Conservation (phyloP, 1,140 invertebrate species). For the Ceratitis capitata region DNA sequence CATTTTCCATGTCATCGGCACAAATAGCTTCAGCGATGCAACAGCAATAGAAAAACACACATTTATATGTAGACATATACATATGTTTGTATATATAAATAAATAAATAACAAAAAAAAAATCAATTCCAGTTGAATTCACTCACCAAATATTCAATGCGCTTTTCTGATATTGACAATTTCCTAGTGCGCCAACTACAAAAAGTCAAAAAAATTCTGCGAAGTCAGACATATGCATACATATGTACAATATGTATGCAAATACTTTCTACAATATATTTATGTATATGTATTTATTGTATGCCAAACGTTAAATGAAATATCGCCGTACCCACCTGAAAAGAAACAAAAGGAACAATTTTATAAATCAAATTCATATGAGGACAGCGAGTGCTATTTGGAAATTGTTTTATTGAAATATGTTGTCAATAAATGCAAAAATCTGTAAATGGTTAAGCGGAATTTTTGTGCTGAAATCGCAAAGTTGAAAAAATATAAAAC, state of each 20-base stretch:
- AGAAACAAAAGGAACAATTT: constrained; percentile 15
- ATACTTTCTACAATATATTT: neutral
- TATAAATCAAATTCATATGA: neutral
- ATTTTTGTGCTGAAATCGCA: neutral
- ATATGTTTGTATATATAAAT: neutral
- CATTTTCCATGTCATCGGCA: neutral
- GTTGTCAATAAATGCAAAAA: neutral
- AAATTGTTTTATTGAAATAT: neutral
- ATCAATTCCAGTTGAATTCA: neutral
- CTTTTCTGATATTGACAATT: neutral
- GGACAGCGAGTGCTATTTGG: neutral
- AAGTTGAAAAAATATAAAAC: neutral
- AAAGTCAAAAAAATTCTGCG: neutral
- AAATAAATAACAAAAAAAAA: neutral
- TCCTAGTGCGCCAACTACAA: neutral
- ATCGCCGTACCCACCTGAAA: neutral
- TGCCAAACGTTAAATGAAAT: neutral
- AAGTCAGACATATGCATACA: neutral
- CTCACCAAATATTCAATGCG: constrained; percentile 15
- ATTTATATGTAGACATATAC: neutral
- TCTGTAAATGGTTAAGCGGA: too few species aligned
- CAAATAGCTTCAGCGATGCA: neutral
- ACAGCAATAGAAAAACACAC: neutral
- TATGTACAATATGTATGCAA: neutral
- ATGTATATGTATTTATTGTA: neutral